Percentiles rank a stretch among this genome's conserved stretches.
phyloP scores from a whole-genome alignment of 2,888 invertebrate species.

The Cataglyphis altisquamis region DNA sequence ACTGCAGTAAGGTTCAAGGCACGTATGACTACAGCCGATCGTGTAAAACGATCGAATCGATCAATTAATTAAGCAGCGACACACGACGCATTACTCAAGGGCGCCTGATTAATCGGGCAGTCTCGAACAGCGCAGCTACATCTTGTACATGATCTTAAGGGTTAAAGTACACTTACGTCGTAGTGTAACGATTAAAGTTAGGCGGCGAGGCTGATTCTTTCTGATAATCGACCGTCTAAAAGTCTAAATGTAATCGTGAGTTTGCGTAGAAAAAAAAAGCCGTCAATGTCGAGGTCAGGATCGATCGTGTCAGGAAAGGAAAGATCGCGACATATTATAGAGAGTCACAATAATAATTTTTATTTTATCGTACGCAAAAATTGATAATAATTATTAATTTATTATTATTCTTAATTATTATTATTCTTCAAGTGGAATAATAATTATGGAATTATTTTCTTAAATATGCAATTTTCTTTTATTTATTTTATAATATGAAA shows the following conservation, averaged over 20 bases:
- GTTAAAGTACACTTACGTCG: slow-evolving; percentile 70
- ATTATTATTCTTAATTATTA: background rate
- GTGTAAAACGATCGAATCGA: slow-evolving; percentile 29
- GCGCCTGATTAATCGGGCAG: slow-evolving; percentile 75
- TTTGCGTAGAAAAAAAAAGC: background rate
- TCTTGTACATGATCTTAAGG: slow-evolving; percentile 81
- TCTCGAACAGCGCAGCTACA: slow-evolving; percentile 81
- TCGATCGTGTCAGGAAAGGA: slow-evolving; percentile 5
- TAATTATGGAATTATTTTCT: background rate
- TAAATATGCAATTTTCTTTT: background rate
- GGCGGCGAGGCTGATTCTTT: slow-evolving; percentile 41
- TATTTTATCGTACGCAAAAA: background rate
- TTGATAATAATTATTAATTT: background rate
- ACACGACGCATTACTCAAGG: slow-evolving; percentile 62
- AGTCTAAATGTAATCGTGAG: background rate
- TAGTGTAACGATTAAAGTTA: slow-evolving; percentile 66
- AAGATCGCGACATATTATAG: background rate
- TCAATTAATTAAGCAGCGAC: slow-evolving; percentile 70
- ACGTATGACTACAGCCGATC: slow-evolving; percentile 18
- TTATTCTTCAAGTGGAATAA: background rate
- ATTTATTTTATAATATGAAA: background rate
- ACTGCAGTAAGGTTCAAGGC: slow-evolving; percentile 7
- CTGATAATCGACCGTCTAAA: slow-evolving; percentile 3
- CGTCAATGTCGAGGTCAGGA: background rate
- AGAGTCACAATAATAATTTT: background rate